These are phyloP conservation scores for Lanistes nyassanus DNA, from an alignment of 1,140 invertebrate species.

Conservation along the genomic window DNA sequence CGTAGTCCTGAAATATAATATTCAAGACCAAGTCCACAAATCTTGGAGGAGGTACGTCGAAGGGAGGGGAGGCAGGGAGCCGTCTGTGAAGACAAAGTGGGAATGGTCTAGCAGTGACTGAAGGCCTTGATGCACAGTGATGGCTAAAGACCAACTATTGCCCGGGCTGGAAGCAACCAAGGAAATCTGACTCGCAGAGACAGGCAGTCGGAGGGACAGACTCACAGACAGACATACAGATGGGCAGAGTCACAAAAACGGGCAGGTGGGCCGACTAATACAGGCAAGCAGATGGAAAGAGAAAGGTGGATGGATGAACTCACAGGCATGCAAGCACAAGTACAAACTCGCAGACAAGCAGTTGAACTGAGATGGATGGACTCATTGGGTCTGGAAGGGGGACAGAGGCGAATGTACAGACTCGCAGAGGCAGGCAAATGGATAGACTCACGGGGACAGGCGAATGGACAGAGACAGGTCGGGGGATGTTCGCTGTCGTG, in stretches of 20 bases:
- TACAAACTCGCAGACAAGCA: neutral
- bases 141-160: neutral
- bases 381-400: neutral
- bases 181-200: neutral
- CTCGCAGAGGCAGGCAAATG: neutral
- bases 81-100: neutral
- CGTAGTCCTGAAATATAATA: too few species aligned
- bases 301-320: neutral
- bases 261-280: too few species aligned
- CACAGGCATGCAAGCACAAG: neutral
- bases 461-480: too few species aligned
- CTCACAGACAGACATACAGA: neutral
- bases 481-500: too few species aligned
- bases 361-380: neutral
- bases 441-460: neutral
- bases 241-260: constrained; percentile 4
- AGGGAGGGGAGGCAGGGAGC: too few species aligned
- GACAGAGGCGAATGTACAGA: neutral
- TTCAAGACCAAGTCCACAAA: too few species aligned
- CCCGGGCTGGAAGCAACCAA: too few species aligned
- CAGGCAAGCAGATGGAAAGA: neutral
- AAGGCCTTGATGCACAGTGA: neutral
- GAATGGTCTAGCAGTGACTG: neutral
- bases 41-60: too few species aligned
- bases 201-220: neutral